Evolutionary conservation across 2,113 vertebrate species (phyloP).

Genomic region (Oostethus manadensis): DNA sequence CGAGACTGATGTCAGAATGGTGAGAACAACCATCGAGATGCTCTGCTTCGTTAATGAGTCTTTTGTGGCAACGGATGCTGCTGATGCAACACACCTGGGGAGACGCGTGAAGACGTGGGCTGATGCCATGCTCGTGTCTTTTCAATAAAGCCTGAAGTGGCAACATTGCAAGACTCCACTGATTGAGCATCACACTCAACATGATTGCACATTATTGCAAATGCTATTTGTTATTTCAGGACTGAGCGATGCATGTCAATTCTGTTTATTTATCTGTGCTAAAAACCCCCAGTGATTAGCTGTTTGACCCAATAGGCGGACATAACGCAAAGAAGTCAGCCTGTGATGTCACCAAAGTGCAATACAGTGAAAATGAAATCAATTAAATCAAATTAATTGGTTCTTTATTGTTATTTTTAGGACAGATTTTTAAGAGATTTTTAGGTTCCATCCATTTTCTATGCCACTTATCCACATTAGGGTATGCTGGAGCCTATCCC

Average conservation of each 20-base stretch:
- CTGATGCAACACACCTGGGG: conserved; percentile 9
- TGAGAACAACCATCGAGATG: background rate
- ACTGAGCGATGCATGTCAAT: background rate
- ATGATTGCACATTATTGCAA: conserved; percentile 5
- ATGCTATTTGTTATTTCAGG: conserved; percentile 1
- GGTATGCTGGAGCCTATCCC: too few species aligned
- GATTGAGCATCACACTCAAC: background rate
- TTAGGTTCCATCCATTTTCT: too few species aligned
- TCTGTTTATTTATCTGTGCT: too few species aligned
- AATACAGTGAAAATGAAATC: too few species aligned
- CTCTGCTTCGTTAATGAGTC: background rate
- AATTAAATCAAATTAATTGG: too few species aligned
- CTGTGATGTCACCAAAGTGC: too few species aligned
- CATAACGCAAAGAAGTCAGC: too few species aligned
- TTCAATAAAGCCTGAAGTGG: conserved; percentile 7
- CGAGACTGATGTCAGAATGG: background rate
- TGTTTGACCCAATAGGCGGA: too few species aligned
- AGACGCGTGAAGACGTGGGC: background rate
- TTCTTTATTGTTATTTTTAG: too few species aligned
- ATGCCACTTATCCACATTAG: too few species aligned
- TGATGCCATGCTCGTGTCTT: background rate
- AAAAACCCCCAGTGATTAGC: too few species aligned
- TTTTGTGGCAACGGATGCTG: background rate
- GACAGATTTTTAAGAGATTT: too few species aligned
- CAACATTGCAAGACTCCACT: background rate